Base-by-base conservation (phyloP, 2,888 invertebrate genomes). In the Tanypteryx hageni region DNA sequence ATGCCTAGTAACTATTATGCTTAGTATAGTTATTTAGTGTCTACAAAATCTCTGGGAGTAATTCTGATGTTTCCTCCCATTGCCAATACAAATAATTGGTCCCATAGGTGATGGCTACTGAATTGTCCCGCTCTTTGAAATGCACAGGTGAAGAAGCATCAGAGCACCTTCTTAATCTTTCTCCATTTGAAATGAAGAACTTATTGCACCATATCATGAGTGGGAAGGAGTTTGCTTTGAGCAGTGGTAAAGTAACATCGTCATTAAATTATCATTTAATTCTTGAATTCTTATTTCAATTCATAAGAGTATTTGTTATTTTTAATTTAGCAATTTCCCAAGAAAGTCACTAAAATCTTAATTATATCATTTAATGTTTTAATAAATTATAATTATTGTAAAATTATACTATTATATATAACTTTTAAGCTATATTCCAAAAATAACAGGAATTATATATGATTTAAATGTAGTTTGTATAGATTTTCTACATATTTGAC, bases 121-220 rank as follows among this genome's bases (percentile, higher is more conserved):
- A 99, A 95, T 95, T 99, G 93, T 98, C 99, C 0, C 96, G 99
- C 93, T 98, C 99, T 0, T 95, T 99, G 16, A 96, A 97, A 93
- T 97, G 97, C 94, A 96, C 97, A 94, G 99, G 99, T 0, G 99
- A 99, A 94, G 99, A 99, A 94, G 99, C 99, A 0, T 99, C 99
- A 0, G 99, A 99, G 94, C 99, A 99, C 95, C 96, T 99, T 92
- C 96, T 99, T 83, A 99, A 99, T 95, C 96, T 99, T 82, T 99
- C 99, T 92, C 99, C 99, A 0, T 99, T 98, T 95, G 99, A 99
- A 95, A 99, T 99, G 98, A 99, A 99, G 95, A 99, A 99, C 95
- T 96, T 99, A 92, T 96, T 99, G 18, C 98, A 99, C 95, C 99
- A 99, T 94, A 99, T 99, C 93, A 97, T 99, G 94, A 99, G 99